Conservation (phyloP, 2,888 invertebrate species). For the Acanthosoma haemorrhoidale region DNA sequence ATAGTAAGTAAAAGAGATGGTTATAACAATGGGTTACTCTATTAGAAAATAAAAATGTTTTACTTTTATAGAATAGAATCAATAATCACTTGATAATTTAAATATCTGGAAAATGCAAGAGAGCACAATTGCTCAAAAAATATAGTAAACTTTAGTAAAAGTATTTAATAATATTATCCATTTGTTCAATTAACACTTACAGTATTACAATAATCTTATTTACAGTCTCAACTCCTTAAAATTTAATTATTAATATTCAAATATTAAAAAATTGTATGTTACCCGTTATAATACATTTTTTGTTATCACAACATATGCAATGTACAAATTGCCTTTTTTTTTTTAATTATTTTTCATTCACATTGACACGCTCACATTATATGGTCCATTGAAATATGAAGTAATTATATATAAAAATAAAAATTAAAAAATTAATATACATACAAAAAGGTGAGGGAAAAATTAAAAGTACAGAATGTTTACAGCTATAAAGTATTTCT, state of each 20-base stretch:
- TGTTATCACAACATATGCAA: constrained; percentile 30
- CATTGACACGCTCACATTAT: constrained; percentile 25
- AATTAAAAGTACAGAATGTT: constrained; percentile 30
- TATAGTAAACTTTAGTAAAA: constrained; percentile 19
- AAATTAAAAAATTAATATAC: constrained; percentile 28
- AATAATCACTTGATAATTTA: not conserved
- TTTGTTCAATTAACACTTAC: constrained; percentile 31
- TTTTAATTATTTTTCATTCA: constrained; percentile 17
- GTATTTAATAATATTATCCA: constrained; percentile 7
- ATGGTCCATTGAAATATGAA: constrained; percentile 31
- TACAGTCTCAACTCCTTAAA: constrained; percentile 32
- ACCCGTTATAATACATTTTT: constrained; percentile 30
- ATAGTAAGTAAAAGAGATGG: not conserved
- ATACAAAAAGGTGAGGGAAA: constrained; percentile 18
- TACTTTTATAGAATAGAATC: not conserved
- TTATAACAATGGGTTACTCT: not conserved
- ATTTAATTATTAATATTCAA: constrained; percentile 34
- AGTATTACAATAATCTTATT: constrained; percentile 33
- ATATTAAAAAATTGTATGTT: constrained; percentile 29
- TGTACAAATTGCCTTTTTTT: constrained; percentile 23
- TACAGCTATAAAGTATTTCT: constrained; percentile 5
- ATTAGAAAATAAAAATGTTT: not conserved
- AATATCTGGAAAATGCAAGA: constrained; percentile 13
- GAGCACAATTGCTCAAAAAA: constrained; percentile 22
- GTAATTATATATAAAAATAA: constrained; percentile 32